Evolutionary conservation across 2,797 vertebrate genomes (phyloP), one percentile per base, ranked within the genome.

Genomic region (Iguana delicatissima): DNA sequence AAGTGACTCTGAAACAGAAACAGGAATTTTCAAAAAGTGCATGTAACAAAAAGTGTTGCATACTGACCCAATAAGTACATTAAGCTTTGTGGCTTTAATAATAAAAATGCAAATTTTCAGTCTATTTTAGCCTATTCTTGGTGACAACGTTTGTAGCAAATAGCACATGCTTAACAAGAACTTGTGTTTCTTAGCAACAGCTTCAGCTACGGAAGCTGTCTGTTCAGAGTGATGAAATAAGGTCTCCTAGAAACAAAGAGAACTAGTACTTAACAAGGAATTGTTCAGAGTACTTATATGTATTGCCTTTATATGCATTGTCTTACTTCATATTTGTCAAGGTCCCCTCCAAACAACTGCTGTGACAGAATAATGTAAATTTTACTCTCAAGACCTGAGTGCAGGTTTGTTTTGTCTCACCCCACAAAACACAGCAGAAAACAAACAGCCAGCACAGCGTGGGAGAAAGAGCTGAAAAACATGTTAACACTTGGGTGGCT

Each of bases 111-210:
- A 80, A 8, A 32, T 57, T 57, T 57, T 38, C 50, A 80, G 79
- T 5, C 50, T 26, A 80, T 80, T 80, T 80, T 42, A 52, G 29
- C 80, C 10, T 35, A 35, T 83, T 83, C 12, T 1, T 67, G 82
- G 13, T 32, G 59, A 29, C 12, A 16, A 7, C 6, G 35, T 84
- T 64, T 26, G 22, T 16, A 24, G 35, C 67, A 32, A 69, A 29
- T 13, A 38, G 55, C 55, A 35, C 80, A 82, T 20, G 29, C 32
- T 24, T 52, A 59, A n/a, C 26, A 14, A 38, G 50, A 64, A 64
- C 57, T 24, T 46, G 59, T 84, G 82, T 84, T 42, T 62, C 82
- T 38, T 84, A 84, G 35, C 82, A 84, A 64, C 82, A 84, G 82
- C 82, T 84, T 29, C 35, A 26, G 35, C 24, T 84, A 46, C 12